Base-by-base conservation (phyloP, 2,797 vertebrate genomes). In the Delichon dasypus region DNA sequence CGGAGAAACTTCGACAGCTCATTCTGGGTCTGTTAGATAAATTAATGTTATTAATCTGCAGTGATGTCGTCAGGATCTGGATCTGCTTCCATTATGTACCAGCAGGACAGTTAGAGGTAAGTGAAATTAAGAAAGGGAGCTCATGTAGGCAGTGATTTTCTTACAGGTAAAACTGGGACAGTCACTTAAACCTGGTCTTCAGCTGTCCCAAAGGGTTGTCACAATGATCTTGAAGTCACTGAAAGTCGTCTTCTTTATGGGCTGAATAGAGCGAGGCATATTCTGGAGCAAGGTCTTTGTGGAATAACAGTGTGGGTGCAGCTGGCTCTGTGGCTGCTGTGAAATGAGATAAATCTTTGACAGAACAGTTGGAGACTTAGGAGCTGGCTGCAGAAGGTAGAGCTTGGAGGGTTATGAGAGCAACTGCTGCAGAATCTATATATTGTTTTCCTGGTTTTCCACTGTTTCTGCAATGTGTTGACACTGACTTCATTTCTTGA, bases 261-360 rank as follows among this genome's bases (percentile, higher is more conserved):
- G 15, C 10, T 48, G 34, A 32, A 32, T 13, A n/a, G 29, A n/a
- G 15, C 3, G 3, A 34, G 29, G 15, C 10, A 62, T 25, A 26
- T 11, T 36, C 16, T 42, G 50, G 25, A 79, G 64, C 21, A 11
- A 11, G 25, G 25, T 61, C 55, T 72, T 27, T 0, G 10, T 60
- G 36, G 71, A 65, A 0, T 21, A 47, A 25, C 13, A 1, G 1
- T 21, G 27, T 29, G 38, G n/a, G 7, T 51, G 14, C 26, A 15
- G 36, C 5, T 27, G 36, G 66, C 25, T 88, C 45, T 0, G 1
- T 32, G 57, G 22, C 13, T 11, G 42, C 18, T 13, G 3, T 61
- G 54, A 61, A 53, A 57, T 61, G 53, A 64, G 44, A 47, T 13
- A 2, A 13, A 9, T 11, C 45, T 86, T 15, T 20, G 42, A 30